Conservation (phyloP, 2,113 vertebrate species). For the Condylura cristata region DNA sequence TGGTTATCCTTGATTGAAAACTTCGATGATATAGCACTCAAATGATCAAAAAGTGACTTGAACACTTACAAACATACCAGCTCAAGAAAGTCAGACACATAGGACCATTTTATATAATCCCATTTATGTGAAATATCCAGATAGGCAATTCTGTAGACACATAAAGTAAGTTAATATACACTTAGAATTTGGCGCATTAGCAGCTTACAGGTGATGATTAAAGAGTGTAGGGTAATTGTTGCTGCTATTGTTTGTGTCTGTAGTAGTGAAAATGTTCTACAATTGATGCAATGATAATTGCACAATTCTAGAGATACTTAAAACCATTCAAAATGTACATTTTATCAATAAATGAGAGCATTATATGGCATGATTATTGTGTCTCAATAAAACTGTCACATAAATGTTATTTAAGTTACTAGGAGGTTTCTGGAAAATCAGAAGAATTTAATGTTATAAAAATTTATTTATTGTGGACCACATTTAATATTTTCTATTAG, state of each 20-base stretch:
- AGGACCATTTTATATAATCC: neutral
- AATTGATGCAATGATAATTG: neutral
- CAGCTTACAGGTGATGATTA: neutral
- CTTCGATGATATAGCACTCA: neutral
- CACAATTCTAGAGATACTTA: neutral
- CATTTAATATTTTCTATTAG: neutral
- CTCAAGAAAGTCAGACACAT: neutral
- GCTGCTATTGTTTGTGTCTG: neutral
- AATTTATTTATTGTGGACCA: neutral
- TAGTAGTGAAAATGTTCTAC: neutral
- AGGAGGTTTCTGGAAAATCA: neutral
- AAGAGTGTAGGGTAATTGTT: neutral
- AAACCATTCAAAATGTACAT: neutral
- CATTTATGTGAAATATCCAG: neutral
- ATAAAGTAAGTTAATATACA: neutral
- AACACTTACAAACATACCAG: neutral
- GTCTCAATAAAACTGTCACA: neutral
- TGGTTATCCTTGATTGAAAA: conserved; percentile 10
- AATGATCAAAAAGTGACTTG: neutral
- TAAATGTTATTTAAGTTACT: neutral
- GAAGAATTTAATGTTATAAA: neutral
- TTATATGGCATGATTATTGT: neutral
- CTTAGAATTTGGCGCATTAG: too few relatives aligned
- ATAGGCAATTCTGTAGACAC: neutral
- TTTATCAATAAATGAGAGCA: neutral